Evolutionary conservation across 2,797 vertebrate genomes (phyloP).

Genomic region (Onychomys arenicola): DNA sequence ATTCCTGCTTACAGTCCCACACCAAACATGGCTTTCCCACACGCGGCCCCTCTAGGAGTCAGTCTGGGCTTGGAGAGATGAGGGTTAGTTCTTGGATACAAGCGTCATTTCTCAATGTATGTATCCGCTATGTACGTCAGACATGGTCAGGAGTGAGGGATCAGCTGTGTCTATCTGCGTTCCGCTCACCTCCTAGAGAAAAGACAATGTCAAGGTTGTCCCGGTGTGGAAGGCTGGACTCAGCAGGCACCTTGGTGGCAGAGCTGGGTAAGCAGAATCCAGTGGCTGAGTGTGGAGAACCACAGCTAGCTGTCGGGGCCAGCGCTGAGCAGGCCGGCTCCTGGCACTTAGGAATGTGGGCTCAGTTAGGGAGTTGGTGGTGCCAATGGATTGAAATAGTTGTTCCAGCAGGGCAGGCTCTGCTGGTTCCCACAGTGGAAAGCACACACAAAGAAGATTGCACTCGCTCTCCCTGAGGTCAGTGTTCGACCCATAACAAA

Average conservation of each 20-base stretch:
- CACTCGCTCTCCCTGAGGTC: not conserved
- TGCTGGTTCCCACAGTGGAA: not conserved
- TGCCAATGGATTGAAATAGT: slow-evolving; percentile 32
- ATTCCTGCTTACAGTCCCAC: not conserved
- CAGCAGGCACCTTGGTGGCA: not conserved
- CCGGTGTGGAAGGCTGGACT: not conserved
- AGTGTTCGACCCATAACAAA: not conserved
- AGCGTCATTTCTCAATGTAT: not conserved
- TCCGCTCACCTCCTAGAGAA: not conserved
- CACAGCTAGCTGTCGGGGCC: not conserved
- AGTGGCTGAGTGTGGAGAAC: not conserved
- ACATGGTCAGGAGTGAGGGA: not conserved
- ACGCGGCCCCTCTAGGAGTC: not conserved
- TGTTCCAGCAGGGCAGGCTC: not conserved
- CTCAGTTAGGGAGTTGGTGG: slow-evolving; percentile 23
- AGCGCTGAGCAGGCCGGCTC: not conserved
- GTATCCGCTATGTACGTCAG: not conserved
- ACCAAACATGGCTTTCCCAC: not conserved
- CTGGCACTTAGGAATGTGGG: slow-evolving; percentile 34
- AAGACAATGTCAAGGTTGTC: not conserved
- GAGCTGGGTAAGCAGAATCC: not conserved
- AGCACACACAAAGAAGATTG: not conserved
- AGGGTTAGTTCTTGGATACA: not conserved
- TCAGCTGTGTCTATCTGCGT: not conserved
- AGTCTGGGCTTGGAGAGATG: not conserved